Base-by-base conservation (phyloP, 2,113 vertebrate species). In the Microcebus griseorufus region DNA sequence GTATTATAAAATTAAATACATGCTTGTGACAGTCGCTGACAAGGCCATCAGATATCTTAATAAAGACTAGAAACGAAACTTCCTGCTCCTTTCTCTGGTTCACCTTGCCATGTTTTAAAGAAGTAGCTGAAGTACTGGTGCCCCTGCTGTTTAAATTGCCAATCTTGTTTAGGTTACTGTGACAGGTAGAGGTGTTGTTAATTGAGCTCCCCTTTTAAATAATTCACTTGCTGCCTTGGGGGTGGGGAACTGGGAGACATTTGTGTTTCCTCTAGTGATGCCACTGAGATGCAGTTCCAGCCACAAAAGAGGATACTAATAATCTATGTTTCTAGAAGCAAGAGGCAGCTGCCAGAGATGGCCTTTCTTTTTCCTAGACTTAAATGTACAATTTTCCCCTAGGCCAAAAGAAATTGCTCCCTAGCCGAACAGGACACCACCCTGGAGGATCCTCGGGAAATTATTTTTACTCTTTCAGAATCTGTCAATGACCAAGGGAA, bases 381-480 rank as follows among this genome's bases (percentile, higher is more conserved):
- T 92, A n/a, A 95, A 94, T 60, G 53, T 29, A 84, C 69, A 51
- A 58, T 88, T 87, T 88, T 48, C 82, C 93, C 51, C 55, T 14
- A 88, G 80, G 94, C 96, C 65, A 90, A 93, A 95, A 94, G 69
- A 88, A 88, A 97, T 65, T 97, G 78, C 60, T 96, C 97, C 88
- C 82, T 48, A 76, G 58, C 16, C 76, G 72, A 81, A 83, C 22
- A n/a, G 8, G 37, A 83, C 6, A 25, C 67, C 6, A 29, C 67
- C 34, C 70, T 34, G 11, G 81, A 60, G 87, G 89, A 90, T 65
- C n/a, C 45, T 27, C 11, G 0, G 3, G 73, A 90, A 78, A 87
- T 87, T 23, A 80, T 39, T 89, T 94, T 83, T 55, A 5, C 11
- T 81, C 83, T 81, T 87, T 92, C 53, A 81, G 48, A 78, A 81